Percentiles rank a stretch among this genome's conserved stretches.
phyloP scores from a whole-genome alignment of 2,797 vertebrate species.

The Pygocentrus nattereri region DNA sequence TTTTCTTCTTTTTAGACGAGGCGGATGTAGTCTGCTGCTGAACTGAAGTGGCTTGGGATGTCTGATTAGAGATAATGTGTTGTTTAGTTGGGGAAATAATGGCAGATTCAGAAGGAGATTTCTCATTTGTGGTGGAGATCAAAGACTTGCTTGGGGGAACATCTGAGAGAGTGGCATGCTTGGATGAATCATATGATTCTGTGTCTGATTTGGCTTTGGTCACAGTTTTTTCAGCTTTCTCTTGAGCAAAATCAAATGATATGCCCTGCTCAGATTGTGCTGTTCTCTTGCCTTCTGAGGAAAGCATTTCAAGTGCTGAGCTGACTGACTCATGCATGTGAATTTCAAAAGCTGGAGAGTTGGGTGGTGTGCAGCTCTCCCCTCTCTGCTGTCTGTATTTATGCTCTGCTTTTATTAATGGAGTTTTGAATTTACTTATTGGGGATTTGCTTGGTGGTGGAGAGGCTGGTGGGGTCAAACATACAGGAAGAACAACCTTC shows the following conservation, averaged over 20 bases:
- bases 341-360: slow-evolving; percentile 68
- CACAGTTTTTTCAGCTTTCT: slow-evolving; percentile 62
- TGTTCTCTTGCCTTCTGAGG: slow-evolving; percentile 59
- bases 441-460: slow-evolving; percentile 78
- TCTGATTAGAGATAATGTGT: slow-evolving; percentile 72
- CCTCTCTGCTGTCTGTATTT: slow-evolving; percentile 84
- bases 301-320: slow-evolving; percentile 73
- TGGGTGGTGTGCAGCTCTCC: slow-evolving; percentile 73
- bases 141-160: slow-evolving; percentile 61
- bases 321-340: slow-evolving; percentile 71
- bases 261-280: slow-evolving; percentile 63
- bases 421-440: slow-evolving; percentile 87
- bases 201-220: slow-evolving; percentile 62
- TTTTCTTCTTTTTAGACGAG: slow-evolving; percentile 73
- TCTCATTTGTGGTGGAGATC: slow-evolving; percentile 63
- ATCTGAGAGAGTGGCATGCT: slow-evolving; percentile 60
- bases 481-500: slow-evolving; percentile 76
- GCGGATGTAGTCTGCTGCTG: slow-evolving; percentile 74
- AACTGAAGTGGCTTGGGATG: slow-evolving; percentile 65
- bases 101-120: slow-evolving; percentile 60
- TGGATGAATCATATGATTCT: slow-evolving; percentile 63
- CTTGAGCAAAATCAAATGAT: slow-evolving; percentile 62
- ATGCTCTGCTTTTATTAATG: slow-evolving; percentile 92
- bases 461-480: slow-evolving; percentile 83
- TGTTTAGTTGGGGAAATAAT: slow-evolving; percentile 67